Conservation (phyloP, 2,797 vertebrate genomes). For the Phataginus tricuspis region DNA sequence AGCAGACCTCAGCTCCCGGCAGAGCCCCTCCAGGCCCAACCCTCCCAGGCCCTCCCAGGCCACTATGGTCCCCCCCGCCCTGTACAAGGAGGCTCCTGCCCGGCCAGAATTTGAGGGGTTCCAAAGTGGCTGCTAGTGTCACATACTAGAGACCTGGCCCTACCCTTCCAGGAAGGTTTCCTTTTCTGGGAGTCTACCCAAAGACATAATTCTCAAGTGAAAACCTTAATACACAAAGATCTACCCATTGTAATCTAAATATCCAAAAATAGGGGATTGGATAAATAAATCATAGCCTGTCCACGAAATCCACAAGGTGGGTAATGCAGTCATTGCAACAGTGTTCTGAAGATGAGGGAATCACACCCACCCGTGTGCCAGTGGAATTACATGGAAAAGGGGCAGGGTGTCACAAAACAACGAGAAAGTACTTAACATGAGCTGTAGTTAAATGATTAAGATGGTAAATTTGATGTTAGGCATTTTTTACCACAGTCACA, state of each 20-base stretch:
- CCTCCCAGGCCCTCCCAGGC: neutral
- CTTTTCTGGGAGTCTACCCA: neutral
- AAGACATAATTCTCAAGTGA: neutral
- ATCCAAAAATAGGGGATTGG: neutral
- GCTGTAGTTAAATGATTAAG: neutral
- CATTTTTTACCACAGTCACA: constrained; percentile 2
- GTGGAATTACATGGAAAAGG: neutral
- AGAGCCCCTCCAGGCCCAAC: neutral
- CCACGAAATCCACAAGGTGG: neutral
- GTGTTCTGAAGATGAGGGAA: neutral
- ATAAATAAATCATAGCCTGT: neutral
- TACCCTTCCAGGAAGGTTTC: neutral
- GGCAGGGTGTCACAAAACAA: neutral
- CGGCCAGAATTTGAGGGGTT: neutral
- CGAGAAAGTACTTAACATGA: neutral
- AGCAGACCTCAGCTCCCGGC: neutral
- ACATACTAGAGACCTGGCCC: neutral
- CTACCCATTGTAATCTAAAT: neutral
- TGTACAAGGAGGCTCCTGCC: neutral
- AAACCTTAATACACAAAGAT: neutral
- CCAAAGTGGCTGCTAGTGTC: neutral
- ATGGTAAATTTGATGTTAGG: neutral
- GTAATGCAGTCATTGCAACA: neutral
- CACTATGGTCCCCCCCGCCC: neutral
- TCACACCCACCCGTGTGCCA: neutral